These are phyloP conservation scores for Phaenicophaeus curvirostris DNA, from an alignment of 2,797 vertebrate genomes.

Conservation along the genomic window DNA sequence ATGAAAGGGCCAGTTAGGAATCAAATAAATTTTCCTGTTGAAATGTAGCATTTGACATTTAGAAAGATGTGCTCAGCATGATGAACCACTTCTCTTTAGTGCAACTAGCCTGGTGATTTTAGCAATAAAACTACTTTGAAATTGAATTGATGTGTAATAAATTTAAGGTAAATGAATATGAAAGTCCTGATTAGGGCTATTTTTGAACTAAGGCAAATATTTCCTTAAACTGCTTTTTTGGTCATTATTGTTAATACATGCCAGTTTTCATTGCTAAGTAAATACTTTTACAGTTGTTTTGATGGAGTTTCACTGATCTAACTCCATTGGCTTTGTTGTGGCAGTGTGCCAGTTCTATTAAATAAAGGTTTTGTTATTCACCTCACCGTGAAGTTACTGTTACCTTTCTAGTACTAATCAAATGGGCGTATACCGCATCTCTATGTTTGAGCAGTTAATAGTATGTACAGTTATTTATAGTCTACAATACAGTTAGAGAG, in stretches of 20 bases:
- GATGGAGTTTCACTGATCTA: conserved; percentile 81
- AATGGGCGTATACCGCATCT: not conserved
- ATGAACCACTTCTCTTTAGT: conserved; percentile 31
- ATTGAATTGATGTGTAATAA: conserved; percentile 48
- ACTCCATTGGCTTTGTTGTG: conserved; percentile 67
- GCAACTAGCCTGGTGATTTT: conserved; percentile 38
- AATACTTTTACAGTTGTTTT: conserved; percentile 83
- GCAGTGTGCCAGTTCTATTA: conserved; percentile 80
- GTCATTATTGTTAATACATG: conserved; percentile 70
- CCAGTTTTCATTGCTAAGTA: conserved; percentile 82
- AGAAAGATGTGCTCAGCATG: conserved; percentile 54
- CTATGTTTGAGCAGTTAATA: not conserved
- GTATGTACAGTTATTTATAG: conserved; percentile 6
- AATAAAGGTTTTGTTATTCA: conserved; percentile 83
- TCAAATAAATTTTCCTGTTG: conserved; percentile 66
- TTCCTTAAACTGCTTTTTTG: conserved; percentile 30
- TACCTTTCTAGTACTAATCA: conserved; percentile 70
- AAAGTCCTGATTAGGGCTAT: conserved; percentile 22
- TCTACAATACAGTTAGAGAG: not conserved
- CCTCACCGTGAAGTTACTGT: conserved; percentile 75
- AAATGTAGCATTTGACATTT: conserved; percentile 66
- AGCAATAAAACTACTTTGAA: conserved; percentile 33
- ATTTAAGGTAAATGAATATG: conserved; percentile 57
- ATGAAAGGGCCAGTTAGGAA: conserved; percentile 67
- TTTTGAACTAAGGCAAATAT: conserved; percentile 47